Base-by-base conservation (phyloP, 2,113 vertebrate genomes). In the Sprattus sprattus region DNA sequence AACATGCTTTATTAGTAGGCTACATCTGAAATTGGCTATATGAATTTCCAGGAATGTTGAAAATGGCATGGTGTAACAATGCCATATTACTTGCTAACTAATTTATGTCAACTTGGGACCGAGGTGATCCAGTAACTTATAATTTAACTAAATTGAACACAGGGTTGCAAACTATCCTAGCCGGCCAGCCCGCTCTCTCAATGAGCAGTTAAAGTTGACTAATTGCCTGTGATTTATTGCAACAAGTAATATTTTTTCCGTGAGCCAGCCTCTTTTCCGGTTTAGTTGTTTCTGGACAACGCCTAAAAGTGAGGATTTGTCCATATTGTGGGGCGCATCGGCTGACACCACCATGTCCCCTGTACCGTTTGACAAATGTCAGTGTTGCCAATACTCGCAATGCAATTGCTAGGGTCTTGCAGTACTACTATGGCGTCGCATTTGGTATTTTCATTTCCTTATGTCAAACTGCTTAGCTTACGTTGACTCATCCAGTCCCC, bases 211-310 rank as follows among this genome's bases (percentile, higher is more conserved):
- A 78, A 39, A 78, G 71, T 78, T 15, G 28, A 6, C n/a, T 11
- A 67, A 67, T 67, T 78, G 71, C 0, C 71, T 32, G 32, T 78
- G 71, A 71, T 13, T 44, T 39, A 39, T 16, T 13, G 71, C 32
- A 32, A 78, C 71, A 71, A 71, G 64, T 71, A 67, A 11, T 39
- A 67, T 28, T 78, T 78, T 44, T 78, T 78, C 71, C 28, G 60
- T 20, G 25, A 78, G 71, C 25, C 13, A 78, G 71, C 71, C 16
- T 39, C 71, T 60, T 6, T 22, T 60, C 54, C 54, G 39, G 71
- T 75, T 75, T 75, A 75, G 28, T 75, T 75, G 25, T 39, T 78
- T 78, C 71, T 39, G 71, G 32, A 78, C 25, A 78, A 78, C 71
- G 71, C 71, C 71, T 78, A 78, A 78, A 44, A 44, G 71, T 78